Evolutionary conservation across 2,888 invertebrate genomes (phyloP).

Genomic region (Diogma glabrata): DNA sequence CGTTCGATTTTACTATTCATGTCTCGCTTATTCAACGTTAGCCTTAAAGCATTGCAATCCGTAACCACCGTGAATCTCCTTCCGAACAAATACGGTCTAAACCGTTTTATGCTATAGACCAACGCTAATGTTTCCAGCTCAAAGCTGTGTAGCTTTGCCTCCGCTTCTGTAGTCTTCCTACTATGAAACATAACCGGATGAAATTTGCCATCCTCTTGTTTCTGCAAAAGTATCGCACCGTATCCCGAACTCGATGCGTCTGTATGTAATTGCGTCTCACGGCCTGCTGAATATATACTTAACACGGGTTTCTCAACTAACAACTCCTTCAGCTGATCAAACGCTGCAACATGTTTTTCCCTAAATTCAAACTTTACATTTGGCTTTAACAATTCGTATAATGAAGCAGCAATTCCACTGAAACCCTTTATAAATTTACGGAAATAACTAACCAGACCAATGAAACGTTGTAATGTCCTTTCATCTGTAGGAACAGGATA

Average conservation of each 20-base stretch:
- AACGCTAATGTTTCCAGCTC: background rate
- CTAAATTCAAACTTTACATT: background rate
- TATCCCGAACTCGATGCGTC: background rate
- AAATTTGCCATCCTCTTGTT: too few species aligned
- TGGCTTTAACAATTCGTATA: background rate
- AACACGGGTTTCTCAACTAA: too few species aligned
- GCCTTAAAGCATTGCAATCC: background rate
- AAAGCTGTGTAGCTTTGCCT: background rate
- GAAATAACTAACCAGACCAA: slow-evolving; percentile 1
- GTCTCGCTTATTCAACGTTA: background rate
- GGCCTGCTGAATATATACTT: background rate
- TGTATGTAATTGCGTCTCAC: background rate
- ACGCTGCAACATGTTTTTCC: background rate
- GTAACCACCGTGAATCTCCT: background rate
- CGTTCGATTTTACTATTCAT: background rate
- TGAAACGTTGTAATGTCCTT: background rate
- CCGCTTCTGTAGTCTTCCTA: background rate
- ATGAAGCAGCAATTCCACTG: background rate
- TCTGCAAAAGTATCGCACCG: slow-evolving; percentile 1
- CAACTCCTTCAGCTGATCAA: background rate
- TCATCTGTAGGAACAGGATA: background rate
- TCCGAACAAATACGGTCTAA: background rate
- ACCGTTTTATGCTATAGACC: background rate
- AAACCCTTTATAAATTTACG: background rate
- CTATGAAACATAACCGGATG: background rate